These are phyloP conservation scores for Encarsia formosa DNA, from an alignment of 2,888 invertebrate genomes.

Conservation along the genomic window DNA sequence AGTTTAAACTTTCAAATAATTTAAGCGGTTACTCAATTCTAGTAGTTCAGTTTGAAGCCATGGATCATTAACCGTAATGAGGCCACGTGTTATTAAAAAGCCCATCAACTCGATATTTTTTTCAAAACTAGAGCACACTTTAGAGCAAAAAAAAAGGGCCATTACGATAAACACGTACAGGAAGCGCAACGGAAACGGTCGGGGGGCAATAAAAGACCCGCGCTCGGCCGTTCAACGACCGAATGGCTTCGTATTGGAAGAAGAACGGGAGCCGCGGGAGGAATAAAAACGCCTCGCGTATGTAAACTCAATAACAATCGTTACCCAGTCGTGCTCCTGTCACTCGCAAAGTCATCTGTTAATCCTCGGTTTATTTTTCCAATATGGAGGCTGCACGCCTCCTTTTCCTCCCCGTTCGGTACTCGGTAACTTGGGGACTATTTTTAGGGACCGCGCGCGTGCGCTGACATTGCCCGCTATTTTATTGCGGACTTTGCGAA, in stretches of 20 bases:
- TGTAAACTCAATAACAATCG: slow-evolving; percentile 51
- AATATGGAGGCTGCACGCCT: slow-evolving; percentile 39
- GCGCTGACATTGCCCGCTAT: background rate
- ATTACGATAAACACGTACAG: too few relatives aligned
- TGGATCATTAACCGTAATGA: too few relatives aligned
- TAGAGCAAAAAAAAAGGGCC: too few relatives aligned
- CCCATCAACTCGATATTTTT: too few relatives aligned
- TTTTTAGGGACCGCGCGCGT: slow-evolving; percentile 12
- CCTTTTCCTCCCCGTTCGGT: background rate
- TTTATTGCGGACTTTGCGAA: too few relatives aligned
- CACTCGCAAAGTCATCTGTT: too few relatives aligned
- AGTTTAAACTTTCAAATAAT: too few relatives aligned
- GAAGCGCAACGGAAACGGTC: slow-evolving; percentile 18
- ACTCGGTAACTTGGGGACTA: slow-evolving; percentile 16
- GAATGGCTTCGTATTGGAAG: slow-evolving; percentile 4
- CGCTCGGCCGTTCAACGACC: slow-evolving; percentile 7
- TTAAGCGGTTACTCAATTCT: too few relatives aligned
- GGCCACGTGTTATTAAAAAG: too few relatives aligned
- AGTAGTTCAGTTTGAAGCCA: too few relatives aligned
- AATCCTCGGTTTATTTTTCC: slow-evolving; percentile 50
- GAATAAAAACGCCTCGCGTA: slow-evolving; percentile 43
- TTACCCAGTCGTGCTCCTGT: slow-evolving; percentile 47
- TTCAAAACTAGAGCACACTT: too few relatives aligned
- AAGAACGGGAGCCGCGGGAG: background rate
- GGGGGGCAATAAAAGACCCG: too few relatives aligned